Base-by-base conservation (phyloP, 1,140 invertebrate species). In the Trigoniulus corallinus region DNA sequence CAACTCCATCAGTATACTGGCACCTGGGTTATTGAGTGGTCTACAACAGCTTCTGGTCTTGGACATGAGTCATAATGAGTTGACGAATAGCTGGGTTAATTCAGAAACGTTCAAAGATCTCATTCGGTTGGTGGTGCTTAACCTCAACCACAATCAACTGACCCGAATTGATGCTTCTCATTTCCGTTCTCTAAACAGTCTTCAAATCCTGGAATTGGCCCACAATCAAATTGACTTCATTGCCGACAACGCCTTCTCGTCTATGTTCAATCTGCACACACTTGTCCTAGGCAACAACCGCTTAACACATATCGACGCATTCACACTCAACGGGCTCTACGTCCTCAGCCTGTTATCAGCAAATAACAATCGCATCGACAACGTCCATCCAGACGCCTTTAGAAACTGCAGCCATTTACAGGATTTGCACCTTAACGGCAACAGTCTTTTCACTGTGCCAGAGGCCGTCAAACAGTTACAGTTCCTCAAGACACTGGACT, bases 21-120 rank as follows among this genome's bases (percentile, higher is more conserved):
- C 81, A 2, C 80, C 82, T 1, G 81, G 82, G 1, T 60, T 87
- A 80, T 43, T 85, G 81, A 77, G 79, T 55, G 76, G 77, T 15
- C 70, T 92, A 51, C 77, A 80, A 53, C 57, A 87, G 60, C 69
- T 96, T 46, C 70, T 88, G 37, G 77, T 87, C 10, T 72, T 96
- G 27, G 85, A 95, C 65, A 69, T 93, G 47, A 84, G 84, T 1
- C 78, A 81, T 50, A 96, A 96, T 69, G 78, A 81, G 58, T 69
- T 96, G 40, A 80, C 79, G 47, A 84, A 79, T 62, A 80, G 79
- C 56, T 84, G 80, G 62, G 78, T 88, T 53, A 81, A 84, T 59
- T 72, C 75, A 3, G 79, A 78, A 46, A 88, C 84, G 20, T 91
- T 94, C 59, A 76, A 79, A 13, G 88, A 88, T 2, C 73, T 93